Evolutionary conservation across 2,113 vertebrate species (phyloP), one percentile per base, ranked within the genome.

Genomic region (Equus quagga): DNA sequence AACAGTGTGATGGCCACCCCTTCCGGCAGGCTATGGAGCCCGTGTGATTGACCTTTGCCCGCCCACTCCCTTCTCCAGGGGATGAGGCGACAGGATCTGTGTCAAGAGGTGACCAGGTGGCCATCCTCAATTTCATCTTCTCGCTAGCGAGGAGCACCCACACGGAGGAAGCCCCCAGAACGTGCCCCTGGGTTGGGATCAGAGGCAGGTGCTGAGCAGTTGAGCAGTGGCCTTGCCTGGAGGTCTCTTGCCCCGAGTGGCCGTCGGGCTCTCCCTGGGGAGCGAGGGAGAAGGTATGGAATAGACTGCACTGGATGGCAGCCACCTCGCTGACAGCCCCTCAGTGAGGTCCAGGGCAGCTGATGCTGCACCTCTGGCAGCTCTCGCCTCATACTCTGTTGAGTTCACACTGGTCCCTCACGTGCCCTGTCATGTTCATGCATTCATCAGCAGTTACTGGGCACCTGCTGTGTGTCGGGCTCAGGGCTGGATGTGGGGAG

Each of bases 381-480:
- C 67, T 21, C 79, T 2, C 8, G 0, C 3, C 0, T 49, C 0
- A 7, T 8, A 44, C 3, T 56, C 13, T 41, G 19, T 56, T 21
- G 2, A 5, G 44, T 7, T n/a, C 2, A 0, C 10, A 24, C 62
- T 11, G 2, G 1, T 8, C 70, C 72, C 24, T 62, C 54, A 0
- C 2, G 1, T 58, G 8, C 14, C 51, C 23, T 4, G 10, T 36
- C 14, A 13, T 15, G 6, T 21, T 76, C n/a, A 44, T 84, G 80
- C 54, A n/a, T n/a, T 46, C 6, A 1, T 62, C 56, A n/a, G 62
- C 49, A 18, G 4, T 14, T 7, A 10, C 2, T 78, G 56, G 87
- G 24, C 21, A 36, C 80, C 17, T 31, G 28, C 46, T 83, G 17
- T 60, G 33, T 67, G 62, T 86, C 65, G n/a, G 80, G 5, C 17